phyloP scores from a whole-genome alignment of 2,797 vertebrate species.

The Acrocephalus scirpaceus region DNA sequence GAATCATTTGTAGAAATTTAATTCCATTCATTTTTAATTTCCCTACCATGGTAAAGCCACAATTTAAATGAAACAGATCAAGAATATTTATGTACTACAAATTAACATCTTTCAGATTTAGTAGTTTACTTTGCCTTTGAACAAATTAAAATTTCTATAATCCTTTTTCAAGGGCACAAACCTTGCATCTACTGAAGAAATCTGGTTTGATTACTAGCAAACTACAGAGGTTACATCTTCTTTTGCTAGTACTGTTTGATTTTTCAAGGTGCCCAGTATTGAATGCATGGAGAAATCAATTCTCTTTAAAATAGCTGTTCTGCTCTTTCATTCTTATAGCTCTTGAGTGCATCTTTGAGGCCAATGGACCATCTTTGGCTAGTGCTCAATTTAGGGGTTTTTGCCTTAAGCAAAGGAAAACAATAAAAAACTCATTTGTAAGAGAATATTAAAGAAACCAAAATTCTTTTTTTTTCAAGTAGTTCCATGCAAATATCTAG shows the following conservation, averaged over 20 bases:
- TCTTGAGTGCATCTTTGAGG: background rate
- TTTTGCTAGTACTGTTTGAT: slow-evolving; percentile 38
- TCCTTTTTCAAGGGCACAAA: background rate
- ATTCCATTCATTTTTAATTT: background rate
- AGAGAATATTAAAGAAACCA: background rate
- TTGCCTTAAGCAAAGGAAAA: background rate
- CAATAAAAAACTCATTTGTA: background rate
- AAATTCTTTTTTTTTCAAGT: background rate
- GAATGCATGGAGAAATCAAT: slow-evolving; percentile 40
- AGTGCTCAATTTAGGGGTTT: background rate
- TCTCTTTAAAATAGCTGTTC: slow-evolving; percentile 36
- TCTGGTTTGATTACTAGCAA: background rate
- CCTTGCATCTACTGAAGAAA: background rate
- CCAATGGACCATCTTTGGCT: background rate
- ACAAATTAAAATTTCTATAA: slow-evolving; percentile 9
- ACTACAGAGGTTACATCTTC: slow-evolving; percentile 22
- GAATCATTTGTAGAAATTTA: background rate
- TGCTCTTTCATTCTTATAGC: background rate
- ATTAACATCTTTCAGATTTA: background rate
- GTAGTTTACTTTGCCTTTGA: background rate
- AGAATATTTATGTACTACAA: background rate
- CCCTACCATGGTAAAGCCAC: background rate
- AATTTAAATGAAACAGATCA: background rate
- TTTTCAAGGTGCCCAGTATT: slow-evolving; percentile 35
- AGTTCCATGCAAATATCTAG: background rate